Evolutionary conservation across 2,888 invertebrate species (phyloP), one percentile per base, ranked within the genome.

Genomic region (Gonocerus acuteangulatus): DNA sequence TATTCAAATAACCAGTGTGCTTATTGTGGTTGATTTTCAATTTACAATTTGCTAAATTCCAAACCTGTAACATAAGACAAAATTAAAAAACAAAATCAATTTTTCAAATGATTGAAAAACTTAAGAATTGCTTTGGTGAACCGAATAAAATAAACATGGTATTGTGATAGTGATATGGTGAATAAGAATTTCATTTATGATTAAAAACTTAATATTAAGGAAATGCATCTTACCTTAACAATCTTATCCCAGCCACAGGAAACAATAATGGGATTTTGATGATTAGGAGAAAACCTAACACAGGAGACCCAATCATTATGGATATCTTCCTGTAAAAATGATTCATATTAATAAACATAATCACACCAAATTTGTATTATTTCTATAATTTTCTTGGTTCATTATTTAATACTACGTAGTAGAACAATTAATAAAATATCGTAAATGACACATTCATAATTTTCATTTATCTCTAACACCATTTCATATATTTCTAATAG

Each of bases 251-350:
- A 99, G 69, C 97, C 96, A 76, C 92, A 91, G 51, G 95, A 96
- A 0, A 99, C 97, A 73, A 99, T 99, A 73, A 97, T 95, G 60
- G 97, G 99, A 74, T 97, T 97, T 65, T 90, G 87, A 73, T 95
- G 94, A 76, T 96, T 96, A 22, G 99, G 97, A 6, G 97, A 97
- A 80, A 99, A 99, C 62, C 97, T 82, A 32, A 99, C 99, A 72
- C 97, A 97, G 1, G 96, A 96, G 63, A 95, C 96, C 99, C 99
- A 99, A 75, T 97, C 96, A 68, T 84, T 82, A 78, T 99, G 99
- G 61, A 95, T 94, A 75, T 89, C 89, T 72, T 90, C 90, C 74
- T 89, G 61, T n/a, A 67, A 66, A 19, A 67, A 45, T 21, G 1
- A n/a, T n/a, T n/a, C n/a, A 23, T 15, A 0, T 34, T 34, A 7